Evolutionary conservation across 2,113 vertebrate genomes (phyloP), one percentile per base, ranked within the genome.

Genomic region (Collichthys lucidus): DNA sequence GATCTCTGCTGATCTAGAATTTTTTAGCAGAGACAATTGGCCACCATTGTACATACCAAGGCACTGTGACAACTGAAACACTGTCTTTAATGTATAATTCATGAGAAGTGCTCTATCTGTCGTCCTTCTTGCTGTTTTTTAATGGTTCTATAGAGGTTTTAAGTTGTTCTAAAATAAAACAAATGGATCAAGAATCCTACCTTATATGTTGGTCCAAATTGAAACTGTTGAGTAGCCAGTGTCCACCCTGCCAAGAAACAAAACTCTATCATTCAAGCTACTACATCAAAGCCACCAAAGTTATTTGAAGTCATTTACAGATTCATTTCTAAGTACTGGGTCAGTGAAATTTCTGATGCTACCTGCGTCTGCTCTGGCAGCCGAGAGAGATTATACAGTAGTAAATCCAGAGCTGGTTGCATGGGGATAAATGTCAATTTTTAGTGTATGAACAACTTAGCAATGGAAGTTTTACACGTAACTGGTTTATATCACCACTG

Each of bases 41-140:
- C 55, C 35, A 6, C 35, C 42, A 47, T 53, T 4, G 15, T 55
- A 56, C 52, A 46, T 50, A 53, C 9, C 14, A 19, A 69, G 56
- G 57, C 16, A 60, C 19, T 26, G 22, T 31, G 65, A 71, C 26
- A n/a, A 65, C 46, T 31, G 6, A 29, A 71, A 64, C 19, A 6
- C 15, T 3, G 4, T 17, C 4, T 74, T 35, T 14, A 66, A 85
- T 83, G 73, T 29, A 78, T 87, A 50, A 75, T 86, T 84, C 42
- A 80, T 62, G 35, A 74, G 47, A 60, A 55, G 17, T 40, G 22
- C 73, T 50, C 31, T 47, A 47, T 66, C 42, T 40, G 53, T n/a
- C 47, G 31, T 56, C 46, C 5, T 57, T 35, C 19, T 5, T 79
- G 50, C 14, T 22, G 40, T 29, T 68, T 35, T n/a, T 56, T 29